Conservation (phyloP, 2,888 invertebrate species). For the Thyatira batis region DNA sequence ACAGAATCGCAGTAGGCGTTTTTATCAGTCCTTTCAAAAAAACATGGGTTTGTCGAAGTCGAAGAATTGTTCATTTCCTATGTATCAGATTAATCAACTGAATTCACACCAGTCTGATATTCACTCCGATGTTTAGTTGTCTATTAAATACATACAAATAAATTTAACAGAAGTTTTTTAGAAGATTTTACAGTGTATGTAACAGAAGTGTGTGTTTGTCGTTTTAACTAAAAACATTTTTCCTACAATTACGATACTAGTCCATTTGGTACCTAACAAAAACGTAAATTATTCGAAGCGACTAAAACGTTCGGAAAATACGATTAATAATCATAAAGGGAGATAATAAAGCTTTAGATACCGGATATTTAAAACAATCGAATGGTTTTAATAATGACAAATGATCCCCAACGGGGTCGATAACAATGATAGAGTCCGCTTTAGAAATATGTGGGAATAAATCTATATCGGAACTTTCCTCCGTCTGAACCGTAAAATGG, state of each 20-base stretch:
- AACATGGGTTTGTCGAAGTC: background rate
- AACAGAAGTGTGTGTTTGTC: too few species aligned
- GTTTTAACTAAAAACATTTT: too few species aligned
- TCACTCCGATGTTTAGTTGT: too few species aligned
- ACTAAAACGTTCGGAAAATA: constrained; percentile 9
- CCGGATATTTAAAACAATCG: constrained; percentile 31
- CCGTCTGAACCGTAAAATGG: constrained; percentile 19
- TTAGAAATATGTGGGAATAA: constrained; percentile 24
- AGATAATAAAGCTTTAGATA: constrained; percentile 23
- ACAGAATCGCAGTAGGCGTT: too few species aligned
- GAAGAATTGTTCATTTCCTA: background rate
- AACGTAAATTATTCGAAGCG: background rate
- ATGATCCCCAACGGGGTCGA: constrained; percentile 36
- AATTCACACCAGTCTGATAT: too few species aligned
- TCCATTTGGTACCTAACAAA: background rate
- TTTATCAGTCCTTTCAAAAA: background rate
- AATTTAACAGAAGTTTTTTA: too few species aligned
- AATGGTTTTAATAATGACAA: constrained; percentile 39
- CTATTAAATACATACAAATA: too few species aligned
- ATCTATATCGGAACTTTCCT: constrained; percentile 27
- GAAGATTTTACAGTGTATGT: too few species aligned
- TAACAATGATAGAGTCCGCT: constrained; percentile 34
- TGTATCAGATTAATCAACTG: too few species aligned
- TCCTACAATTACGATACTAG: background rate
- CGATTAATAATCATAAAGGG: constrained; percentile 9